A percentile compares a stretch with the other conserved stretches of the same genome.
Conservation (phyloP, 2,797 vertebrate species). For the Gymnoscopelus microlampas region DNA sequence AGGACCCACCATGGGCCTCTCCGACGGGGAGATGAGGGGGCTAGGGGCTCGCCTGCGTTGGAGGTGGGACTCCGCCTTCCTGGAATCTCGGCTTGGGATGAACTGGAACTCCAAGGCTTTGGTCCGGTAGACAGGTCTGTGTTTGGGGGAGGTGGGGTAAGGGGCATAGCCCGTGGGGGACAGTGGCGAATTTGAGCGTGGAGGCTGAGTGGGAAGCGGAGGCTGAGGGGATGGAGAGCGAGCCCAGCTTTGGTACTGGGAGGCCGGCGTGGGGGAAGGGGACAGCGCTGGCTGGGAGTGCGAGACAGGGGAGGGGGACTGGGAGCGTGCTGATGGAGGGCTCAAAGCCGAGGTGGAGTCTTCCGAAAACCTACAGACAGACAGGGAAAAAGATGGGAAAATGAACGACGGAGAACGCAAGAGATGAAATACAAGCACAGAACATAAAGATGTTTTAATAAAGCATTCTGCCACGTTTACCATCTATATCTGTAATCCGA, state of each 20-base stretch:
- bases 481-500: background rate
- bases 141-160: slow-evolving; percentile 86
- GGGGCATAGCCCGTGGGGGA: slow-evolving; percentile 78
- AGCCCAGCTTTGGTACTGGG: slow-evolving; percentile 83
- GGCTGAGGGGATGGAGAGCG: slow-evolving; percentile 81
- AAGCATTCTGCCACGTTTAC: background rate
- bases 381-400: slow-evolving; percentile 48
- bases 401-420: slow-evolving; percentile 17
- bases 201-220: slow-evolving; percentile 63
- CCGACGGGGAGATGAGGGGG: slow-evolving; percentile 88
- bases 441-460: background rate
- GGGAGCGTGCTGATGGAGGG: slow-evolving; percentile 77
- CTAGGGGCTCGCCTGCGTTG: slow-evolving; percentile 90
- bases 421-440: slow-evolving; percentile 24
- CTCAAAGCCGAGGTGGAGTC: slow-evolving; percentile 79
- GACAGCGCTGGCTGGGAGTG: slow-evolving; percentile 80
- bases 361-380: slow-evolving; percentile 77
- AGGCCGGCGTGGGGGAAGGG: slow-evolving; percentile 79
- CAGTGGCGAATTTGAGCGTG: slow-evolving; percentile 77
- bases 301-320: slow-evolving; percentile 80
- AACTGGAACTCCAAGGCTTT: slow-evolving; percentile 85
- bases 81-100: slow-evolving; percentile 80
- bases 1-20: slow-evolving; percentile 86
- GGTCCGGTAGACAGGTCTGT: slow-evolving; percentile 83
- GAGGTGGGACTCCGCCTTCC: slow-evolving; percentile 79